Percentiles rank a stretch among this genome's conserved stretches.
phyloP scores from a whole-genome alignment of 2,113 vertebrate genomes.

The Pipra filicauda region DNA sequence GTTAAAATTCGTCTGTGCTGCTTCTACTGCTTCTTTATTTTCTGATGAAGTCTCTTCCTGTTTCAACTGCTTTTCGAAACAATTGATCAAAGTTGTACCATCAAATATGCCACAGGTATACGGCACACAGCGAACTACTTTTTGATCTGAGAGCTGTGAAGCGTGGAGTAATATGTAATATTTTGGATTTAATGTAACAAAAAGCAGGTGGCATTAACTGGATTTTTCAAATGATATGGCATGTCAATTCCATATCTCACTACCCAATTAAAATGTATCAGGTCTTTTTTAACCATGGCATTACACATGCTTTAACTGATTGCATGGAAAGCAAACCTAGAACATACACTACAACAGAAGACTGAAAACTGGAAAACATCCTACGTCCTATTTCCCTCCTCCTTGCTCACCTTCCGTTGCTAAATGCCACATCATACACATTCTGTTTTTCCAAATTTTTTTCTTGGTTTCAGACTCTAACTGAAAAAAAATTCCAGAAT shows the following conservation, averaged over 20 bases:
- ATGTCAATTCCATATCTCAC: neutral
- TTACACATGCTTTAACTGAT: conserved; percentile 31
- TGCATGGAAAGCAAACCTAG: neutral
- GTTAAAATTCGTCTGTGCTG: conserved; percentile 54
- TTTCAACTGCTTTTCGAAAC: conserved; percentile 68
- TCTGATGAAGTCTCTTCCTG: conserved; percentile 56
- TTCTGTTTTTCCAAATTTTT: neutral
- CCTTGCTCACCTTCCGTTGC: neutral
- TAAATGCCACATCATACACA: neutral
- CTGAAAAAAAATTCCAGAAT: neutral
- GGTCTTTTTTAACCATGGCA: conserved; percentile 51
- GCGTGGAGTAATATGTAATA: conserved; percentile 14
- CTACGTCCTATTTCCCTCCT: neutral
- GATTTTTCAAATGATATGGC: neutral
- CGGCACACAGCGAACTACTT: conserved; percentile 51
- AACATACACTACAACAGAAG: neutral
- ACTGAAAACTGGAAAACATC: conserved; percentile 9
- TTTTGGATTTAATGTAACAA: conserved; percentile 34
- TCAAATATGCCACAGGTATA: conserved; percentile 61
- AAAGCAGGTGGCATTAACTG: conserved; percentile 62
- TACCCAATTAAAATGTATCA: conserved; percentile 9
- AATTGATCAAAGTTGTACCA: conserved; percentile 65
- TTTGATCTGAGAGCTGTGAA: conserved; percentile 58
- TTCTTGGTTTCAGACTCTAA: conserved; percentile 17
- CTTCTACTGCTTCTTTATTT: conserved; percentile 49